Conservation (phyloP, 2,888 invertebrate species). For the Drosophila pseudotalamancana region DNA sequence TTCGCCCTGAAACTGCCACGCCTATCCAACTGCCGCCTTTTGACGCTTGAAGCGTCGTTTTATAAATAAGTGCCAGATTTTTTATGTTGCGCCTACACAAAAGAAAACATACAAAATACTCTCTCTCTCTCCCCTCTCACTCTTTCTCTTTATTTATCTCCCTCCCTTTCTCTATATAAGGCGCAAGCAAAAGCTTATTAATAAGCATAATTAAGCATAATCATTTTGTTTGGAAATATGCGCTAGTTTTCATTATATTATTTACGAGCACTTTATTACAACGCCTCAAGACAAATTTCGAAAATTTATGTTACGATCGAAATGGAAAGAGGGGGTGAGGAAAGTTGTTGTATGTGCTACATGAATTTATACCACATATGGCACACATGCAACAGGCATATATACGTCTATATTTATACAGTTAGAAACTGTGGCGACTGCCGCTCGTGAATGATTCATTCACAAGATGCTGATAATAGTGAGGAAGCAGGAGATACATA, state of each 20-base stretch:
- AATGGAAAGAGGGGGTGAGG: not conserved
- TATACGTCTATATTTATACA: slow-evolving; percentile 2
- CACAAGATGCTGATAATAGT: slow-evolving; percentile 21
- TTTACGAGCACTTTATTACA: slow-evolving; percentile 63
- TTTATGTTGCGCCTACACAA: slow-evolving; percentile 43
- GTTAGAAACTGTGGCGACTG: slow-evolving; percentile 29
- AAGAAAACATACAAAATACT: slow-evolving; percentile 13
- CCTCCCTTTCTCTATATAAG: slow-evolving; percentile 4
- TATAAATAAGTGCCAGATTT: slow-evolving; percentile 30
- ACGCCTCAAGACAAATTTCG: slow-evolving; percentile 51
- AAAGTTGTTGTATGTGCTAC: slow-evolving; percentile 10
- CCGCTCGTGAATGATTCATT: slow-evolving; percentile 35
- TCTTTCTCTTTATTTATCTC: not conserved
- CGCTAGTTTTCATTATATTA: slow-evolving; percentile 55
- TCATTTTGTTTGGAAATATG: slow-evolving; percentile 62
- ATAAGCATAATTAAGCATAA: slow-evolving; percentile 72
- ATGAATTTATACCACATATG: slow-evolving; percentile 30
- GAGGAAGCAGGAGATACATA: not conserved
- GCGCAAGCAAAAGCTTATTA: slow-evolving; percentile 53
- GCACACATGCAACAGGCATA: slow-evolving; percentile 11
- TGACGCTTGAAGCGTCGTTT: not conserved
- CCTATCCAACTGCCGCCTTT: too few species aligned
- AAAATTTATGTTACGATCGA: slow-evolving; percentile 53
- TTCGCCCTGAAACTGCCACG: too few species aligned
- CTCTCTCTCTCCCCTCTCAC: not conserved